Conservation (phyloP, 2,888 invertebrate species). For the Dusona sp. region DNA sequence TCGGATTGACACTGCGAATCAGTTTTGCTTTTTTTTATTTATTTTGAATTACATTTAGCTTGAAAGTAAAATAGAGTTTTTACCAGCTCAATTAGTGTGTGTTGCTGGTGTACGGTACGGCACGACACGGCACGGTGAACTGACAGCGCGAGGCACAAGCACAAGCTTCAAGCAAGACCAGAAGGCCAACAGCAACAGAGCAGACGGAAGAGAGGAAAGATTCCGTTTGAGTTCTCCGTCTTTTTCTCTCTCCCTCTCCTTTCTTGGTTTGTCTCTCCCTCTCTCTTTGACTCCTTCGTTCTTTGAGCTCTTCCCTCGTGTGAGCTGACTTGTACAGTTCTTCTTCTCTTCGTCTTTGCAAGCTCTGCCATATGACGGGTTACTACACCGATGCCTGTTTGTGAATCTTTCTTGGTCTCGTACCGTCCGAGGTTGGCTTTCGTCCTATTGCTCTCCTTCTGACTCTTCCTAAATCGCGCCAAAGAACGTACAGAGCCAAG, state of each 20-base stretch:
- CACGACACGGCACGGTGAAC: conserved; percentile 79
- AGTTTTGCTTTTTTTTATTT: neutral
- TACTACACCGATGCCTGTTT: conserved; percentile 44
- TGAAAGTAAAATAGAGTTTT: conserved; percentile 18
- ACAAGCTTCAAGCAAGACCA: conserved; percentile 73
- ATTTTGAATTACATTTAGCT: conserved; percentile 5
- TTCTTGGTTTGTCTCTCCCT: conserved; percentile 15
- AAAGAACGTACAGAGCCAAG: conserved; percentile 43
- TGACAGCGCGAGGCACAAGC: conserved; percentile 80
- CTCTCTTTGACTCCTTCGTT: conserved; percentile 6
- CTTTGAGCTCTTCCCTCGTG: conserved; percentile 20
- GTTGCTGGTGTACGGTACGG: conserved; percentile 67
- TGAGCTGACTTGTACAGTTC: conserved; percentile 34
- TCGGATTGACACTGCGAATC: neutral
- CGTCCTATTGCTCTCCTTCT: conserved; percentile 54
- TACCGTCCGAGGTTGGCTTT: conserved; percentile 55
- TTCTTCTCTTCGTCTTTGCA: conserved; percentile 50
- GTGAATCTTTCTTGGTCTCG: conserved; percentile 53
- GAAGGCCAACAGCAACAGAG: conserved; percentile 62
- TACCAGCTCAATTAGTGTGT: conserved; percentile 30
- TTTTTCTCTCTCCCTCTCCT: conserved; percentile 37
- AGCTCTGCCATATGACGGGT: conserved; percentile 67
- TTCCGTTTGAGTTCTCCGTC: conserved; percentile 58
- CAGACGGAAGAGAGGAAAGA: conserved; percentile 68
- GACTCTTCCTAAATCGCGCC: conserved; percentile 48